A percentile compares a stretch with the other conserved stretches of the same genome.
Conservation (phyloP, 2,797 vertebrate species). For the Pangasius macronema region DNA sequence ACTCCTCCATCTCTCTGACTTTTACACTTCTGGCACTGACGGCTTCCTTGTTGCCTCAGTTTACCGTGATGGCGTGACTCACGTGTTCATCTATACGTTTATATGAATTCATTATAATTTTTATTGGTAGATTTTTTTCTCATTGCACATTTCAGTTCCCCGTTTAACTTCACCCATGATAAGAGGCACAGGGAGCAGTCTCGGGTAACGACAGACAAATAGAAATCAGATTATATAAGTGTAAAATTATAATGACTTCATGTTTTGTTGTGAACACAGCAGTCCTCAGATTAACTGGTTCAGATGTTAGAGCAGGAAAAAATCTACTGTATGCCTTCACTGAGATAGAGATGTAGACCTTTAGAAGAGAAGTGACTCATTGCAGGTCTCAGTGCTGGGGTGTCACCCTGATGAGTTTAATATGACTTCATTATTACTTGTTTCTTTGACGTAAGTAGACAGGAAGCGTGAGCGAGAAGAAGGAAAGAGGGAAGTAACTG, state of each 20-base stretch:
- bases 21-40: background rate
- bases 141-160: background rate
- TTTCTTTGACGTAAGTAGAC: background rate
- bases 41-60: background rate
- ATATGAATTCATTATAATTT: background rate
- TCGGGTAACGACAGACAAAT: background rate
- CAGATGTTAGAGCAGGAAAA: background rate
- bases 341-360: no score
- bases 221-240: background rate
- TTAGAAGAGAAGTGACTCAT: no score
- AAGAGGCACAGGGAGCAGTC: background rate
- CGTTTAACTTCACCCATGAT: background rate
- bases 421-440: background rate
- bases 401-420: background rate
- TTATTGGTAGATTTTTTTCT: no score
- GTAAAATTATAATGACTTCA: background rate
- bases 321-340: background rate
- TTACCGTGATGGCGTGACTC: background rate
- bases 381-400: no score
- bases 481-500: background rate
- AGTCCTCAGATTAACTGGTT: background rate
- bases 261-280: background rate
- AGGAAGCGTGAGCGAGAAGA: background rate
- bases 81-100: background rate
- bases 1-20: background rate